phyloP scores from a whole-genome alignment of 2,113 vertebrate species.

The Festucalex cinctus region DNA sequence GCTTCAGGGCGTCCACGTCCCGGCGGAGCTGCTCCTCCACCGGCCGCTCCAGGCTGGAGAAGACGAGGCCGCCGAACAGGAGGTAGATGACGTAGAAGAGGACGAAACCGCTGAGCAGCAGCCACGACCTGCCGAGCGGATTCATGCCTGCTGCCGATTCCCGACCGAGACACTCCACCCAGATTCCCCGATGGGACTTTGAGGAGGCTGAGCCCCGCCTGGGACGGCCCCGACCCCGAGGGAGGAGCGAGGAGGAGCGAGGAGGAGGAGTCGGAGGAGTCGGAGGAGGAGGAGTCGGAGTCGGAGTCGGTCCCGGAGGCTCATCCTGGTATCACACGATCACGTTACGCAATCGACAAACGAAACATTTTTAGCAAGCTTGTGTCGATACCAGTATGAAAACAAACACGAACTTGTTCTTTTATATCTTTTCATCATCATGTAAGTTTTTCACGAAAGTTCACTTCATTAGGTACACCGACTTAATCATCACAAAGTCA shows the following conservation, averaged over 20 bases:
- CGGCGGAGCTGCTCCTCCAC: slow-evolving; percentile 73
- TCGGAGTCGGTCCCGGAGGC: slow-evolving; percentile 12
- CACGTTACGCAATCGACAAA: background rate
- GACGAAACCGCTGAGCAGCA: slow-evolving; percentile 60
- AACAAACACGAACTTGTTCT: background rate
- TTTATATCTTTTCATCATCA: background rate
- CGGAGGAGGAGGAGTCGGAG: background rate
- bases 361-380: background rate
- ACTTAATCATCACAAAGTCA: too few species aligned
- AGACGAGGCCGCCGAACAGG: slow-evolving; percentile 79
- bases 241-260: background rate
- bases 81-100: slow-evolving; percentile 77
- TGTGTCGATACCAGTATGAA: background rate
- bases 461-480: background rate
- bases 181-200: background rate
- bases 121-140: slow-evolving; percentile 55
- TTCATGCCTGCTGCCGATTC: slow-evolving; percentile 44
- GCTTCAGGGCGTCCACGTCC: slow-evolving; percentile 72
- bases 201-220: slow-evolving; percentile 32
- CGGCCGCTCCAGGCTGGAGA: slow-evolving; percentile 82
- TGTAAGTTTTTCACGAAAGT: background rate
- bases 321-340: background rate
- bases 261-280: too few species aligned
- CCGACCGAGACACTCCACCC: background rate
- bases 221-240: slow-evolving; percentile 31